A percentile compares a stretch with the other conserved stretches of the same genome.
Conservation (phyloP, 2,113 vertebrate species). For the Zootoca vivipara region DNA sequence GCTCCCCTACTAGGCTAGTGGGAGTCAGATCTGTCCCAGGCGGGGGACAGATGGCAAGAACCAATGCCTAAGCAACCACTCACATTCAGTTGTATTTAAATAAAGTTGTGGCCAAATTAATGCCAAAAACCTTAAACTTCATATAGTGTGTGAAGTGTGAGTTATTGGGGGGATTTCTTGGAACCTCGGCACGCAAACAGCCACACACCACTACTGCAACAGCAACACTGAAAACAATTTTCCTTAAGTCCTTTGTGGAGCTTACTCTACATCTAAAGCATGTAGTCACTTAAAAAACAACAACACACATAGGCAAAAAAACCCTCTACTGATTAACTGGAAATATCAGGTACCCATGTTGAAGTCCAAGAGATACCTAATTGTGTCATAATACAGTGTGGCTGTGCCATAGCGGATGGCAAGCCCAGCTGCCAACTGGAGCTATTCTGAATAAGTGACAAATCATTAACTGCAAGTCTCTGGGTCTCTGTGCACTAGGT, state of each 20-base stretch:
- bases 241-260: neutral
- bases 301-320: neutral
- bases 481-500: conserved; percentile 61
- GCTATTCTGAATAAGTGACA: conserved; percentile 72
- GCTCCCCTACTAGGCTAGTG: no score
- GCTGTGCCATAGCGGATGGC: conserved; percentile 61
- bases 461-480: conserved; percentile 75
- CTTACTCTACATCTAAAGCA: neutral
- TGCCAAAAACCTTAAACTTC: no score
- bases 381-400: conserved; percentile 64
- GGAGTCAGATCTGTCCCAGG: no score
- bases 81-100: no score
- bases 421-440: conserved; percentile 70
- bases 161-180: no score
- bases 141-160: no score
- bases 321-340: conserved; percentile 57
- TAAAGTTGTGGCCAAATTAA: no score
- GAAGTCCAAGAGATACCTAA: conserved; percentile 45
- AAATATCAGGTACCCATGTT: conserved; percentile 49
- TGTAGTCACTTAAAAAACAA: conserved; percentile 17
- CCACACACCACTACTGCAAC: neutral
- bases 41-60: no score
- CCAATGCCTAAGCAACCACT: no score
- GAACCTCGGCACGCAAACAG: no score
- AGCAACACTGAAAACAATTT: neutral